Conservation (phyloP, 2,797 vertebrate species). For the Sebastes variabilis region DNA sequence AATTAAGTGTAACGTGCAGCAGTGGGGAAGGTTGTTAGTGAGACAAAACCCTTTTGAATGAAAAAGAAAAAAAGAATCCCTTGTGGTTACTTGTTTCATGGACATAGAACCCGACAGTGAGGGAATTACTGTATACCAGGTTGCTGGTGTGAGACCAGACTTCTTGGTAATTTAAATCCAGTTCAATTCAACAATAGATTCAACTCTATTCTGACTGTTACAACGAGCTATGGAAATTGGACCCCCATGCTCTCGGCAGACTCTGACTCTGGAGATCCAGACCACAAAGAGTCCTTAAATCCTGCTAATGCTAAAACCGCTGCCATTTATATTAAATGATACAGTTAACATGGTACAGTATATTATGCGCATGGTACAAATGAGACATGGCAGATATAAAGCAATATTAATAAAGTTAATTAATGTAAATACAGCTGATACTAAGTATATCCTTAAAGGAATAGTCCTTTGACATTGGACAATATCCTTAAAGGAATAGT, state of each 20-base stretch:
- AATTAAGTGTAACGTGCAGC: constrained; percentile 58
- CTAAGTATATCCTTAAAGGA: not conserved
- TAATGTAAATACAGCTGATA: not conserved
- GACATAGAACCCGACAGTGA: constrained; percentile 7
- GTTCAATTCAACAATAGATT: constrained; percentile 32
- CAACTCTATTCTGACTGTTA: not conserved
- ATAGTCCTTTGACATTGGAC: not conserved
- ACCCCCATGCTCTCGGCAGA: not conserved
- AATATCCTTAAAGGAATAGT: not conserved
- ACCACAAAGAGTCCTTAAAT: not conserved
- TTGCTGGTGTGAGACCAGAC: constrained; percentile 11
- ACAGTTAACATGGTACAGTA: not conserved
- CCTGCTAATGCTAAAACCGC: not conserved
- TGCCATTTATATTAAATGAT: not conserved
- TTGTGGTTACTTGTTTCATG: constrained; percentile 29
- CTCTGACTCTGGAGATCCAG: not conserved
- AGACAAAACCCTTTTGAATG: constrained; percentile 31
- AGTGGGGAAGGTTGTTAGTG: constrained; percentile 9
- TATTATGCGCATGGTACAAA: not conserved
- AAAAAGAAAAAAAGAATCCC: constrained; percentile 23
- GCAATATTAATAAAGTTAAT: not conserved
- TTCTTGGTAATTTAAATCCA: constrained; percentile 16
- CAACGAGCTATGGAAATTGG: not conserved
- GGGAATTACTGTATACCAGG: not conserved
- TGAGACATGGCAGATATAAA: not conserved